Base-by-base conservation (phyloP, 2,113 vertebrate genomes). In the Nothobranchius furzeri region DNA sequence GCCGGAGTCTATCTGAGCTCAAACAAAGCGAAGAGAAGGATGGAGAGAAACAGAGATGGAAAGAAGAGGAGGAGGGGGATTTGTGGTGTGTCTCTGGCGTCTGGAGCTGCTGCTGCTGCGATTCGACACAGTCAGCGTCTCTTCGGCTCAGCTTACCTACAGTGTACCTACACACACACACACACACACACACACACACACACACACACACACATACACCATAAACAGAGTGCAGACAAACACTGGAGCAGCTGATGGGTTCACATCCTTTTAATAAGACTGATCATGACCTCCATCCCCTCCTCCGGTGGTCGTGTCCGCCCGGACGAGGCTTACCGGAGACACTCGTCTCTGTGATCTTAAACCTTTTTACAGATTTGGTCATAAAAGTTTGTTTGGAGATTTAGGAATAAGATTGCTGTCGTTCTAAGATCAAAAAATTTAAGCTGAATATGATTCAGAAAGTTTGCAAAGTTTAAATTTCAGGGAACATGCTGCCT, bases 61-160 rank as follows among this genome's bases (percentile, higher is more conserved):
- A 75, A 80, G 71, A 83, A 75, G 78, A 57, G 42, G 20, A 20
- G 20, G 20, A 20, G 70, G 75, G 80, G 74, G 84, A 78, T 76
- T 61, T 71, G 76, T 59, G 83, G 89, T 86, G 89, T 85, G 84
- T 86, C 85, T 90, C 83, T 91, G 90, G 91, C 88, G 90, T 92
- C 92, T 92, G 74, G 79, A 85, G 83, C 87, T 82, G 79, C 83
- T 64, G 83, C 90, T 82, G 84, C 88, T 88, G 87, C 87, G 90
- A 91, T 90, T 92, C 84, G 83, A 89, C 89, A 88, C 75, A 90
- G 92, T 92, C 92, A 92, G 90, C 91, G 90, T 93, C 92, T 93
- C 87, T 85, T 74, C 77, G 78, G 87, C 88, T 91, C 92, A 85
- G 86, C 78, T 92, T 92, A 92, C 90, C 83, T 83, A 80, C 85